Percentiles rank a stretch among this genome's conserved stretches.
phyloP scores from a whole-genome alignment of 2,797 vertebrate species.

The Tenualosa thibaudeaui region DNA sequence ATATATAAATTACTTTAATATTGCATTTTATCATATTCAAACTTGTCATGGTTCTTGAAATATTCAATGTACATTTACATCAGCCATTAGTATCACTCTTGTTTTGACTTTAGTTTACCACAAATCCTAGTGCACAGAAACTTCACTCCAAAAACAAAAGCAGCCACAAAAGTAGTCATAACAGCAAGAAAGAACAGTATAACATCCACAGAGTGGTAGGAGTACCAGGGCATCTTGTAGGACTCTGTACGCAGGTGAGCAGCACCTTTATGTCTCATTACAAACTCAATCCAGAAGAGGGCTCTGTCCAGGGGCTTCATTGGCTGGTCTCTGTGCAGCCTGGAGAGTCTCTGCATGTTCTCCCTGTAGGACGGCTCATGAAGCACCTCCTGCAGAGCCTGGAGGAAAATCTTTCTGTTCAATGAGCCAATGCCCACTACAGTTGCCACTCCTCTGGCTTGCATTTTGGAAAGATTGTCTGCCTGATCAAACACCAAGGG shows the following conservation, averaged over 20 bases:
- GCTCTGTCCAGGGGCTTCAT: conserved; percentile 53
- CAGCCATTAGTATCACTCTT: conserved; percentile 39
- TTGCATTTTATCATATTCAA: no score
- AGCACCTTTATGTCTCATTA: conserved; percentile 56
- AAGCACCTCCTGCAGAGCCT: conserved; percentile 57
- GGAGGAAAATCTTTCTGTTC: conserved; percentile 60
- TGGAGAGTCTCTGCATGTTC: conserved; percentile 58
- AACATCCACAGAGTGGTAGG: conserved; percentile 53
- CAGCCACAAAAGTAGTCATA: conserved; percentile 38
- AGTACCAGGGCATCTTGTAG: conserved; percentile 58
- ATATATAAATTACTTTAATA: no score
- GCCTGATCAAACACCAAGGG: conserved; percentile 71
- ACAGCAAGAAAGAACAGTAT: conserved; percentile 45
- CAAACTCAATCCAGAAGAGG: conserved; percentile 57
- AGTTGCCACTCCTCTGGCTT: conserved; percentile 59
- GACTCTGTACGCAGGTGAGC: conserved; percentile 57
- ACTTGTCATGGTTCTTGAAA: no score
- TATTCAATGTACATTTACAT: no score
- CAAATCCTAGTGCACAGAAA: conserved; percentile 55
- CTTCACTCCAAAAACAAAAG: conserved; percentile 45
- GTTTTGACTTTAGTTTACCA: conserved; percentile 55
- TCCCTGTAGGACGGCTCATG: conserved; percentile 51
- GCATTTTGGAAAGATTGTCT: conserved; percentile 66
- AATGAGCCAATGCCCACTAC: conserved; percentile 57
- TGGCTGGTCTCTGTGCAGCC: conserved; percentile 54